Base-by-base conservation (phyloP, 1,140 invertebrate genomes). In the Brachionus calyciflorus region DNA sequence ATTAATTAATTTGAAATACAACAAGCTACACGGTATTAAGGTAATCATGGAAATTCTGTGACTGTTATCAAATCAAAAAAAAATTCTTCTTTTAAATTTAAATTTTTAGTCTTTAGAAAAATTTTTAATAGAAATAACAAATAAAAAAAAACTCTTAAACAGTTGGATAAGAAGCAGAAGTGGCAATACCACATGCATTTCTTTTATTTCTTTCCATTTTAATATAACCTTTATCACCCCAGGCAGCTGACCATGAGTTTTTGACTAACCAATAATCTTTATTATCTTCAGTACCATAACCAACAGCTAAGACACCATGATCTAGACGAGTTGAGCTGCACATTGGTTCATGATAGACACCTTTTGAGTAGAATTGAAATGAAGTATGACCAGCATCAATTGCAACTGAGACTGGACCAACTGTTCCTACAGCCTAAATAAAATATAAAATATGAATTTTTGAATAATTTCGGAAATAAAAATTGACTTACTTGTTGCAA, bases 341-440 rank as follows among this genome's bases (percentile, higher is more conserved):
- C 12, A 48, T 14, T 41, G 40, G 19, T 48, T 77, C 75, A 51
- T 77, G 44, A 37, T 77, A 77, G 21, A 77, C 17, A 17, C 75
- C 75, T 46, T 46, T 33, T 12, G 46, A 51, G 41, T 77, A 77
- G n/a, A 77, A 65, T 65, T 77, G 75, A 12, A 77, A 77, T 19
- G 53, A 60, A 12, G 28, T 12, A 21, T 63, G 76, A 14, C 19
- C 19, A 51, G 76, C 76, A 88, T 97, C 93, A 81, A 97, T 96
- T 68, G 93, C 93, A 83, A 89, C 87, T n/a, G 86, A 86, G 57
- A 89, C 80, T 9, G 94, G 94, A n/a, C 94, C 93, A 78, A 93
- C 85, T 4, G 91, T 93, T 53, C 92, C 92, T 76, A 96, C 88
- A 30, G 83, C 85, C 73, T 81, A 68, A 77, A 81, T 79, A 14